These are phyloP conservation scores for Phaethornis superciliosus DNA, from an alignment of 2,113 vertebrate species.

Conservation along the genomic window DNA sequence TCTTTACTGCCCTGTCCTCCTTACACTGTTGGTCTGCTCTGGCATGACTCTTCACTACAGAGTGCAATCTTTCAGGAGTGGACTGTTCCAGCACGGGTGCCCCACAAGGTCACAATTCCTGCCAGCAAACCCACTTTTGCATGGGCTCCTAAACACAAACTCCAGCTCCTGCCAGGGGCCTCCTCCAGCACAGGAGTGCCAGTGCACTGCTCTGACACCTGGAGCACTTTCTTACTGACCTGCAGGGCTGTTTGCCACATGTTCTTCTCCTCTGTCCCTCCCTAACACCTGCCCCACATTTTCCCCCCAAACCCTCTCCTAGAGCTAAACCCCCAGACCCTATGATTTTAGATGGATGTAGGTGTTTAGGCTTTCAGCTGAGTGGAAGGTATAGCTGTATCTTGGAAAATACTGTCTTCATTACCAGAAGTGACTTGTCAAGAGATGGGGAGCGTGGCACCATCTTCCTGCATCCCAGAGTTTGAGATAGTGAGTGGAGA, in stretches of 20 bases:
- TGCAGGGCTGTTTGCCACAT: too few relatives aligned
- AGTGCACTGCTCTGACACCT: too few relatives aligned
- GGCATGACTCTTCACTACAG: background rate
- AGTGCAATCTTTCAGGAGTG: background rate
- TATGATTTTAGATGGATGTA: background rate
- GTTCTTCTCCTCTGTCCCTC: too few relatives aligned
- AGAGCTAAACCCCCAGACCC: too few relatives aligned
- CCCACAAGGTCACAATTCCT: background rate
- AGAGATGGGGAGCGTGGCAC: background rate
- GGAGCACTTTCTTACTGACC: too few relatives aligned
- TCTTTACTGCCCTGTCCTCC: background rate
- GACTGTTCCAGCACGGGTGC: background rate
- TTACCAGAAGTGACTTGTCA: background rate
- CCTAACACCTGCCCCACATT: too few relatives aligned
- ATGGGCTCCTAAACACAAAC: background rate
- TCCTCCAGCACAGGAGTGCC: background rate
- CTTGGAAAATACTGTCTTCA: background rate
- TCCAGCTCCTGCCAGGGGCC: background rate
- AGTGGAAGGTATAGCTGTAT: background rate
- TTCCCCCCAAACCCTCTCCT: too few relatives aligned
- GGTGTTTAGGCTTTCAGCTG: background rate
- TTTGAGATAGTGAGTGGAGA: background rate
- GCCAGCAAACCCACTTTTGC: background rate
- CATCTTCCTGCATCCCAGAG: background rate
- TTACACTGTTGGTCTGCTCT: background rate